Conservation (phyloP, 2,888 invertebrate genomes). For the Napeogenes inachia region DNA sequence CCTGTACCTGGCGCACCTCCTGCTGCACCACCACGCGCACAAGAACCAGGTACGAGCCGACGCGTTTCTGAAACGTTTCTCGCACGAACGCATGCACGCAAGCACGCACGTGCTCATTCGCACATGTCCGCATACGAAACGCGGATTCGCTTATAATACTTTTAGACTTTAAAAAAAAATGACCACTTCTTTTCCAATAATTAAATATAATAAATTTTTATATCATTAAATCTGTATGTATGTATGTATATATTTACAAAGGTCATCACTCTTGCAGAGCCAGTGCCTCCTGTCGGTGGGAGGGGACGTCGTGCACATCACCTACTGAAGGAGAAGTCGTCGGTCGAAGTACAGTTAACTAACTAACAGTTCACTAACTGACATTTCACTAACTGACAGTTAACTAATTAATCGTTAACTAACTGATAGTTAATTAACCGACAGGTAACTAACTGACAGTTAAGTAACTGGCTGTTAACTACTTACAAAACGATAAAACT, state of each 20-base stretch:
- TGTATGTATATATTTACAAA: not conserved
- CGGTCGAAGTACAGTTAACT: too few relatives aligned
- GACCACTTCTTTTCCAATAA: too few relatives aligned
- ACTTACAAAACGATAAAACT: too few relatives aligned
- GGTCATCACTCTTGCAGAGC: slow-evolving; percentile 80
- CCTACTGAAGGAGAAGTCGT: slow-evolving; percentile 70
- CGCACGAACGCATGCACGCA: not conserved
- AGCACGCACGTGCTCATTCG: not conserved
- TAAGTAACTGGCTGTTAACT: too few relatives aligned
- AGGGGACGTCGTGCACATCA: slow-evolving; percentile 93
- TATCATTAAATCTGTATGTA: not conserved
- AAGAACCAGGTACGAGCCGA: slow-evolving; percentile 90
- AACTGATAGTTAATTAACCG: too few relatives aligned
- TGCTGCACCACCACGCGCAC: slow-evolving; percentile 93
- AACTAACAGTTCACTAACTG: too few relatives aligned
- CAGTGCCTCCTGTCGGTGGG: slow-evolving; percentile 97
- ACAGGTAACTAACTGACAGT: too few relatives aligned
- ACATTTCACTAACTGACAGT: too few relatives aligned
- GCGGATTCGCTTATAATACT: too few relatives aligned
- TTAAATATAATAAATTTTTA: not conserved
- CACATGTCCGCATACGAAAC: not conserved
- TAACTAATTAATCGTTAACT: too few relatives aligned
- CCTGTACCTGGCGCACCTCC: slow-evolving; percentile 94
- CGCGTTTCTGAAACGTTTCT: too few relatives aligned
- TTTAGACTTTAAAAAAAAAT: too few relatives aligned